These are phyloP conservation scores for Philotrypesis tridentata DNA, from an alignment of 1,140 invertebrate species.

Conservation along the genomic window DNA sequence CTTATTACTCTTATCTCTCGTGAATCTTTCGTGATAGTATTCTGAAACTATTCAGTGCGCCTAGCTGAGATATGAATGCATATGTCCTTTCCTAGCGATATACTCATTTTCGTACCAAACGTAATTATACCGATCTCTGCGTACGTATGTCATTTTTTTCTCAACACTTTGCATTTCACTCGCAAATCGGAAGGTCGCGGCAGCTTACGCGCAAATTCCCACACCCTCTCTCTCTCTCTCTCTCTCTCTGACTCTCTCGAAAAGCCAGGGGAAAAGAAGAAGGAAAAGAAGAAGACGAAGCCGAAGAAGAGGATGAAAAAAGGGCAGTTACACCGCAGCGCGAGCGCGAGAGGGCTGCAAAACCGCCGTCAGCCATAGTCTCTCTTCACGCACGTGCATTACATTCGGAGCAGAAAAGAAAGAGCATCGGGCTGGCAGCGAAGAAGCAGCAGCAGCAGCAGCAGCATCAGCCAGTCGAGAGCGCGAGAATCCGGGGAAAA, in stretches of 20 bases:
- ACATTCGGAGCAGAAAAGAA: neutral
- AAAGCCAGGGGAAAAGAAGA: neutral
- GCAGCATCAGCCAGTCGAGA: neutral
- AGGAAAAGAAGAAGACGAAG: neutral
- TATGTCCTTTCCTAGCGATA: too few relatives aligned
- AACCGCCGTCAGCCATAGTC: neutral
- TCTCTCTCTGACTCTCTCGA: too few relatives aligned
- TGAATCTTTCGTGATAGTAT: neutral
- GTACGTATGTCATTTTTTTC: too few relatives aligned
- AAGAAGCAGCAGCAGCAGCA: neutral
- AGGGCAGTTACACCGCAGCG: neutral
- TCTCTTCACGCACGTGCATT: neutral
- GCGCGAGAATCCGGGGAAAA: slow-evolving; percentile 45
- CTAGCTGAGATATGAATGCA: too few relatives aligned
- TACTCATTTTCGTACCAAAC: too few relatives aligned
- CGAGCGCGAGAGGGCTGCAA: neutral
- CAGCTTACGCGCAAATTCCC: too few relatives aligned
- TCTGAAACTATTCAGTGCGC: neutral
- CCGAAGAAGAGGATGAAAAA: too few relatives aligned
- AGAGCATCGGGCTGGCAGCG: too few relatives aligned
- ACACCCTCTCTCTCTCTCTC: too few relatives aligned
- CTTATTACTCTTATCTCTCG: neutral
- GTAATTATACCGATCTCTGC: too few relatives aligned
- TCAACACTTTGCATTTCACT: neutral
- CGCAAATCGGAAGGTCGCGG: too few relatives aligned